phyloP scores from a whole-genome alignment of 2,797 vertebrate species.

The Hypotaenidia okinawae region DNA sequence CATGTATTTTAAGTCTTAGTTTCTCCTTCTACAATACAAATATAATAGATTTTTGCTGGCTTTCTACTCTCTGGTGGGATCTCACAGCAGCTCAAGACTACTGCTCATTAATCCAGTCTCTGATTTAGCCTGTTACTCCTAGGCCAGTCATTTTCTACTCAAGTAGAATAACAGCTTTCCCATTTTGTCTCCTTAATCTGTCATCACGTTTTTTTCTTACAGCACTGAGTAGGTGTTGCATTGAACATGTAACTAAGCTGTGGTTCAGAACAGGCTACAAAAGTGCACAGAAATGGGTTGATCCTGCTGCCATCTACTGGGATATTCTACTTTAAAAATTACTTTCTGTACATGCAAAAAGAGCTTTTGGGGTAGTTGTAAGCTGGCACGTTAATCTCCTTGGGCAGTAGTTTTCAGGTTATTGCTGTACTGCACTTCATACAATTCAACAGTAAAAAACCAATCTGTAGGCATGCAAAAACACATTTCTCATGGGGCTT shows the following conservation, averaged over 20 bases:
- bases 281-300: background rate
- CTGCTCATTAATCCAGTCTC: background rate
- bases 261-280: background rate
- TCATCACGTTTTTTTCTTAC: background rate
- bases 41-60: background rate
- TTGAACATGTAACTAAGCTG: background rate
- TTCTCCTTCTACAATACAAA: background rate
- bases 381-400: background rate
- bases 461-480: background rate
- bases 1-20: background rate
- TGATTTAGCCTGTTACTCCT: background rate
- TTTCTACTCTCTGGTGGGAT: background rate
- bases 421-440: background rate
- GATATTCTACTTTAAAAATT: background rate
- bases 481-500: background rate
- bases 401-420: background rate
- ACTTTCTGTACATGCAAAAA: background rate
- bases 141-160: background rate
- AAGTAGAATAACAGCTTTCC: background rate
- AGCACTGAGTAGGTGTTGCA: background rate
- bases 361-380: background rate
- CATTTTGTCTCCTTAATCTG: background rate
- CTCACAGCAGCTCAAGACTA: background rate
- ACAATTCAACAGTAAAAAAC: background rate
- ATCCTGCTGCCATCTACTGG: slow-evolving; percentile 42